Conservation (phyloP, 2,888 invertebrate species). For the Troides aeacus region DNA sequence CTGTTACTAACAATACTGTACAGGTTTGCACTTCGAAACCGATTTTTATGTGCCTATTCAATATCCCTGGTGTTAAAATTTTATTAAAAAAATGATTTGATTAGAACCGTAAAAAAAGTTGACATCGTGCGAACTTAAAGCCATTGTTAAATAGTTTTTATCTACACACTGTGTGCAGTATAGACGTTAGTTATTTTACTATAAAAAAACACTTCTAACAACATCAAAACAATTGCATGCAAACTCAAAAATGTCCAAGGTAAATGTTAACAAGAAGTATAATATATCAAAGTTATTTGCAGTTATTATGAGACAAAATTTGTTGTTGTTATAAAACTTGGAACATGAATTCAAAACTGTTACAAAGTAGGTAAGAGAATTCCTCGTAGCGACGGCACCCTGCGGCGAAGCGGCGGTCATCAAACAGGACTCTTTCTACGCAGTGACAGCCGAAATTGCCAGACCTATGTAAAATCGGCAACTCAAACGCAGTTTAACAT, state of each 20-base stretch:
- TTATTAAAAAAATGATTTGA: constrained; percentile 18
- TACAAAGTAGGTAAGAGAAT: constrained; percentile 59
- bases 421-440: constrained; percentile 59
- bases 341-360: constrained; percentile 16
- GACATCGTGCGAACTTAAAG: constrained; percentile 25
- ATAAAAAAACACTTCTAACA: neutral
- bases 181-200: neutral
- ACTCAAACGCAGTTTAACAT: constrained; percentile 65
- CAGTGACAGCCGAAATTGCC: constrained; percentile 76
- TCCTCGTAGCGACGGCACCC: constrained; percentile 68
- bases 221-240: neutral
- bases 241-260: neutral
- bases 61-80: constrained; percentile 12
- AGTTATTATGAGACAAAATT: constrained; percentile 6
- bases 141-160: constrained; percentile 3
- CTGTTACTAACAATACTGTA: constrained; percentile 61
- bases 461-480: constrained; percentile 61
- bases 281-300: constrained; percentile 2
- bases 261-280: neutral
- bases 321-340: constrained; percentile 4
- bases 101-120: constrained; percentile 19
- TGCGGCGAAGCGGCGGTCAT: constrained; percentile 61
- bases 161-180: neutral
- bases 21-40: constrained; percentile 57
- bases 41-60: constrained; percentile 44